Conservation (phyloP, 1,140 invertebrate species). For the Tetramorium parvispinum region DNA sequence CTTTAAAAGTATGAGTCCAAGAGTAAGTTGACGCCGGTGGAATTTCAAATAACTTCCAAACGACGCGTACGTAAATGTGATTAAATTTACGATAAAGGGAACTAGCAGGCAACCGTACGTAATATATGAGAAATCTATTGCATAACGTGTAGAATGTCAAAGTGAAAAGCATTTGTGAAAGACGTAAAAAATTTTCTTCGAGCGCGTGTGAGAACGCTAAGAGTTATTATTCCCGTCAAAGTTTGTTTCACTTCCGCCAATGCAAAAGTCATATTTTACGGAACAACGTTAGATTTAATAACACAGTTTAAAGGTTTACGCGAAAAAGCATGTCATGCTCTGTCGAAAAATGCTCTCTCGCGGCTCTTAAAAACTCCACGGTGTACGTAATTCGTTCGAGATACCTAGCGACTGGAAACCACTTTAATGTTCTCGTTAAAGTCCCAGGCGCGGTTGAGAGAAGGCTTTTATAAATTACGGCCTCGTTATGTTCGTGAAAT, state of each 20-base stretch:
- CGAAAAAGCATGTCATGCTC: background rate
- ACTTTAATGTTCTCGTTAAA: conserved; percentile 80
- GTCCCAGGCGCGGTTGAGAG: conserved; percentile 55
- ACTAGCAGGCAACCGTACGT: background rate
- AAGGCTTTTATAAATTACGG: conserved; percentile 73
- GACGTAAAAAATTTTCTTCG: background rate
- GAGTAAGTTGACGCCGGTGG: conserved; percentile 17
- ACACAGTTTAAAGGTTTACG: conserved; percentile 21
- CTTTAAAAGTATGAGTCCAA: conserved; percentile 33
- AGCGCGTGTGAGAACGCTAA: background rate
- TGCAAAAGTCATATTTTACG: conserved; percentile 45
- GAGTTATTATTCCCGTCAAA: conserved; percentile 24
- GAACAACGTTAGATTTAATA: conserved; percentile 42
- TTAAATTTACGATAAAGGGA: conserved; percentile 16
- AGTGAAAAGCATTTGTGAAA: background rate
- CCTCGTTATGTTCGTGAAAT: conserved; percentile 77
- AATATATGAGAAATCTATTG: conserved; percentile 8
- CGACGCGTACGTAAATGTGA: conserved; percentile 9
- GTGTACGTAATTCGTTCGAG: conserved; percentile 74
- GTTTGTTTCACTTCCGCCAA: background rate
- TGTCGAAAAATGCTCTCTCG: conserved; percentile 47
- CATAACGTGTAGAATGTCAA: background rate
- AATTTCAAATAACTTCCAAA: conserved; percentile 34
- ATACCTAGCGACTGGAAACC: conserved; percentile 73
- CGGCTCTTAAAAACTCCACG: conserved; percentile 60